These are phyloP conservation scores for Corythornis madagascariensis DNA, from an alignment of 2,113 vertebrate species.

Conservation along the genomic window DNA sequence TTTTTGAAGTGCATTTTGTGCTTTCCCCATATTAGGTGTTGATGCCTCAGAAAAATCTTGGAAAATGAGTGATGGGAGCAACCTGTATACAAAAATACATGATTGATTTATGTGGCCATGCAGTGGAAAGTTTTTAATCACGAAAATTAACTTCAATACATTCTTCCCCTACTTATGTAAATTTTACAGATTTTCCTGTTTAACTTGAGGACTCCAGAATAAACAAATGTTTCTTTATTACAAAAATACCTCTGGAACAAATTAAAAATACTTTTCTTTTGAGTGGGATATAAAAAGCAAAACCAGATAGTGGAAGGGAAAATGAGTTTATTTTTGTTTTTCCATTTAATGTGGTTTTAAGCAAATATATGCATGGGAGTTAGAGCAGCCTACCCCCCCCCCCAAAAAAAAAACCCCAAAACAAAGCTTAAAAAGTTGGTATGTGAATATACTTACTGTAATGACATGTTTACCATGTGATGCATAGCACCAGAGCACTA, in stretches of 20 bases:
- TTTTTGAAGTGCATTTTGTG: accelerated
- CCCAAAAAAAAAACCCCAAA: too few relatives aligned
- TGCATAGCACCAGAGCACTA: not conserved
- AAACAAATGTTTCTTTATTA: not conserved
- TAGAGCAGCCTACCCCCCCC: not conserved
- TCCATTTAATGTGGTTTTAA: not conserved
- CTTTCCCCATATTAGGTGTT: not conserved
- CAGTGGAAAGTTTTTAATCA: not conserved
- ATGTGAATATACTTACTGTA: not conserved
- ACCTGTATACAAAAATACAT: accelerated
- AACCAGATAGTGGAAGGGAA: not conserved
- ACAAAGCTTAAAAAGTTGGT: not conserved
- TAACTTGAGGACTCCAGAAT: not conserved
- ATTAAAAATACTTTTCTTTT: not conserved
- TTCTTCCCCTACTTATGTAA: not conserved
- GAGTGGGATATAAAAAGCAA: not conserved
- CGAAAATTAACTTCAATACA: not conserved
- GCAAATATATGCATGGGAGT: not conserved
- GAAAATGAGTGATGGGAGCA: not conserved
- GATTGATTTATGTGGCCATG: not conserved
- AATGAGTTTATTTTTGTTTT: not conserved
- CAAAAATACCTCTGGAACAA: not conserved
- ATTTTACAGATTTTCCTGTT: not conserved
- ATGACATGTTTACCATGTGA: not conserved
- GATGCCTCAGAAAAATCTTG: not conserved